Conservation (phyloP, 2,797 vertebrate species). For the Semaprochilodus insignis region DNA sequence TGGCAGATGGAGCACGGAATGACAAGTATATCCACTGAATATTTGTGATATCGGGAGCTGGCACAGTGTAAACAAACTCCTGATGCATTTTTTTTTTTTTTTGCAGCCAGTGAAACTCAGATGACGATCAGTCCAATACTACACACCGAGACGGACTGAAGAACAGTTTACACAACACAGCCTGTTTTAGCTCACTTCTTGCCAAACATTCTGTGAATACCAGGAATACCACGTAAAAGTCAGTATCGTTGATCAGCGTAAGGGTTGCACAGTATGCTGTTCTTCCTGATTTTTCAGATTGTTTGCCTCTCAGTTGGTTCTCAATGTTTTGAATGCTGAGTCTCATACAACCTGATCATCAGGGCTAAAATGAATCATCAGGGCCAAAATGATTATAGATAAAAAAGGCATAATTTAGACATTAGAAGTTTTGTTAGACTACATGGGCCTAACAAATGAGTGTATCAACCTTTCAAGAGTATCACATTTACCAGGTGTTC, state of each 20-base stretch:
- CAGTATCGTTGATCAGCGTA: slow-evolving; percentile 48
- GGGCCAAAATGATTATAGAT: slow-evolving; percentile 1
- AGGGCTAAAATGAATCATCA: slow-evolving; percentile 6
- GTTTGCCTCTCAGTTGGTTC: slow-evolving; percentile 24
- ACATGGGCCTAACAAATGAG: neutral
- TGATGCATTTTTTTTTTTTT: slow-evolving; percentile 18
- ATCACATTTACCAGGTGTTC: neutral
- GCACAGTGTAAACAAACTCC: neutral
- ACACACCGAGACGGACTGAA: neutral
- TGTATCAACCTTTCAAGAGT: neutral
- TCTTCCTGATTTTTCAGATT: slow-evolving; percentile 55
- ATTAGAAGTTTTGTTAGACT: neutral
- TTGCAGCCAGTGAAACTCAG: slow-evolving; percentile 35
- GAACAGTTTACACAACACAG: slow-evolving; percentile 45
- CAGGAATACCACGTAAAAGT: slow-evolving; percentile 52
- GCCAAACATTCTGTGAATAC: slow-evolving; percentile 50
- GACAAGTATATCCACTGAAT: neutral
- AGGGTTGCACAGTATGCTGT: slow-evolving; percentile 39
- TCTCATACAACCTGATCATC: neutral
- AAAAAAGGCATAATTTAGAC: neutral
- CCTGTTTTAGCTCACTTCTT: slow-evolving; percentile 41
- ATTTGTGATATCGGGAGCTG: slow-evolving; percentile 2
- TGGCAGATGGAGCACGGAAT: neutral
- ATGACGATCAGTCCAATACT: slow-evolving; percentile 19
- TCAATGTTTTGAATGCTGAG: slow-evolving; percentile 8